Evolutionary conservation across 2,888 invertebrate species (phyloP).

Genomic region (Rotaria magnacalcarata): DNA sequence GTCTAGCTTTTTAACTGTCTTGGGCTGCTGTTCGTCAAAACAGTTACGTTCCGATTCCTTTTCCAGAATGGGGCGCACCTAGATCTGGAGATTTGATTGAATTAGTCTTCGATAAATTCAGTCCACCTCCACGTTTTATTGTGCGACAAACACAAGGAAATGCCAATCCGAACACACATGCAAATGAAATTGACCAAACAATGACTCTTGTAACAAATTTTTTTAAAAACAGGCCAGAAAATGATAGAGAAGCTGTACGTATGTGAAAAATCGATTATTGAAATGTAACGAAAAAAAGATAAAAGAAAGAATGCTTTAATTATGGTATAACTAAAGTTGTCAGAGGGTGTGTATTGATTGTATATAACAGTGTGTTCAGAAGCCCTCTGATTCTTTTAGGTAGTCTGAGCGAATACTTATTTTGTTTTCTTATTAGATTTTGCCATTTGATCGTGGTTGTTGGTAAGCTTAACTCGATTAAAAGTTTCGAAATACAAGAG

Average conservation of each 20-base stretch:
- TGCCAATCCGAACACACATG: not conserved
- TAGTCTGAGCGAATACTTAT: too few relatives aligned
- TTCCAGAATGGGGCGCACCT: not conserved
- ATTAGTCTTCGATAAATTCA: slow-evolving; percentile 4
- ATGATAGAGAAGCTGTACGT: not conserved
- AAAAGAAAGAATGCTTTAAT: too few relatives aligned
- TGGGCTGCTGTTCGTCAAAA: not conserved
- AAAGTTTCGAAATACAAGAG: too few relatives aligned
- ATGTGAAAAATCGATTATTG: too few relatives aligned
- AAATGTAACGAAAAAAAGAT: too few relatives aligned
- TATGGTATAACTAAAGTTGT: too few relatives aligned
- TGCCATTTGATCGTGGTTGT: not conserved
- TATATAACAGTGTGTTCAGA: too few relatives aligned
- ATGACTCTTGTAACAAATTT: not conserved
- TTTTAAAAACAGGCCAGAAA: not conserved
- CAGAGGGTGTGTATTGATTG: too few relatives aligned
- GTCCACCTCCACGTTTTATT: not conserved
- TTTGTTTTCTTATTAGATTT: not conserved
- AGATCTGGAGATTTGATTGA: not conserved
- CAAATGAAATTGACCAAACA: not conserved
- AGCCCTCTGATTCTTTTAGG: too few relatives aligned
- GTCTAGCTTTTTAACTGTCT: not conserved
- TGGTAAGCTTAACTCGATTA: too few relatives aligned
- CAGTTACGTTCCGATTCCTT: not conserved
- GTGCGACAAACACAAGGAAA: not conserved